Conservation (phyloP, 2,113 vertebrate genomes). For the Thinocorus orbignyianus region DNA sequence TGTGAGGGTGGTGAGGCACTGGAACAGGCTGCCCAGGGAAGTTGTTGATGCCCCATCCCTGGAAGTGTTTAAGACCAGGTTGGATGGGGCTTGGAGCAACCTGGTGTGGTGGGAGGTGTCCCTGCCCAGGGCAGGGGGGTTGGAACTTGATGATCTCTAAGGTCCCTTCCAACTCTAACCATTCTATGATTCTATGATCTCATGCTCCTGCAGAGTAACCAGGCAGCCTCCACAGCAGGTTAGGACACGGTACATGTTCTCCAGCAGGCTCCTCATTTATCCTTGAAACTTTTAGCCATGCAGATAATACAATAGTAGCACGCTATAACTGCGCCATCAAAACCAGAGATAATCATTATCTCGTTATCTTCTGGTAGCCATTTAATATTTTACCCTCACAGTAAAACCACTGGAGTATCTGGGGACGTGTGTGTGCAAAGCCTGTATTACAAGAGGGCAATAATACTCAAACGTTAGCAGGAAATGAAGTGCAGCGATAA, state of each 20-base stretch:
- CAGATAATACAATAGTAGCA: background rate
- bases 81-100: too few relatives aligned
- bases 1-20: too few relatives aligned
- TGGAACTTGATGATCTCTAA: too few relatives aligned
- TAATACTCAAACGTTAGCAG: background rate
- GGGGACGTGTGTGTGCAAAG: background rate
- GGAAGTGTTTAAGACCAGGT: too few relatives aligned
- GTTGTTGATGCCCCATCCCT: too few relatives aligned
- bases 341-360: background rate
- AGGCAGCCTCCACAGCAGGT: accelerated
- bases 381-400: conserved; percentile 26
- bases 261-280: background rate
- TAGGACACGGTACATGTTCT: accelerated
- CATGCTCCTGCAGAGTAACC: accelerated
- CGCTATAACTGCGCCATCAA: background rate
- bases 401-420: background rate
- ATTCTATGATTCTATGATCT: too few relatives aligned
- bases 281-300: background rate
- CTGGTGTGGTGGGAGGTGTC: too few relatives aligned
- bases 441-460: background rate
- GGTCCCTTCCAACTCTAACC: too few relatives aligned
- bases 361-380: background rate
- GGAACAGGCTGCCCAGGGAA: too few relatives aligned
- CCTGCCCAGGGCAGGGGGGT: too few relatives aligned
- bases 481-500: conserved; percentile 52